Evolutionary conservation across 2,797 vertebrate genomes (phyloP).

Genomic region (Orientallactaga sibirica): DNA sequence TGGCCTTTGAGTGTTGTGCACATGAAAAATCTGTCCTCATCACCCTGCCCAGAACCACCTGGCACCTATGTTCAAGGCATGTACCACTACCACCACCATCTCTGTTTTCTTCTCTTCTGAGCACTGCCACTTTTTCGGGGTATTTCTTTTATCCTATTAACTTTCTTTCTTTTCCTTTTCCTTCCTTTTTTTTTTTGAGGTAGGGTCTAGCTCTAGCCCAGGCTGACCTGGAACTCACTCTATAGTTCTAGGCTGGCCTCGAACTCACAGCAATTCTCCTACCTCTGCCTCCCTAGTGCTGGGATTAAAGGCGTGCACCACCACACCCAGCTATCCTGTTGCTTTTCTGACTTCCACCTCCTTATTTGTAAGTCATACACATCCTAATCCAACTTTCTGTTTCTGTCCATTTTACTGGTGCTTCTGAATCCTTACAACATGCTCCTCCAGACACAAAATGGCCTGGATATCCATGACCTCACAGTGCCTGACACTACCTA

Average conservation of each 20-base stretch:
- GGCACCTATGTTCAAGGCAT: background rate
- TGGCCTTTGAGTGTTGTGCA: background rate
- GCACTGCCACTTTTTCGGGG: background rate
- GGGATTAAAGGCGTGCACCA: too few relatives aligned
- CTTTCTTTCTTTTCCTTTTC: too few relatives aligned
- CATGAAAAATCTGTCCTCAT: background rate
- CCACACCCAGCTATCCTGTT: too few relatives aligned
- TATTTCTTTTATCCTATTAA: background rate
- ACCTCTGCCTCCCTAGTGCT: too few relatives aligned
- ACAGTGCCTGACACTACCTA: too few relatives aligned
- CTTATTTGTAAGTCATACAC: background rate
- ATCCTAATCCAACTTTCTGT: background rate
- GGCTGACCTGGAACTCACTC: too few relatives aligned
- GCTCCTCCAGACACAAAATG: too few relatives aligned
- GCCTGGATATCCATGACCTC: too few relatives aligned
- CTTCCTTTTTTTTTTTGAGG: too few relatives aligned
- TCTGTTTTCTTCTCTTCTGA: background rate
- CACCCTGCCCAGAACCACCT: background rate
- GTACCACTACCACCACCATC: background rate
- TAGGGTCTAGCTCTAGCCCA: too few relatives aligned
- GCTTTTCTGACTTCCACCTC: background rate
- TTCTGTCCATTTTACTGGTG: background rate
- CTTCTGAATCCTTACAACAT: background rate
- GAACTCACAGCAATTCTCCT: too few relatives aligned
- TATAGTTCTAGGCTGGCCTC: too few relatives aligned